Evolutionary conservation across 2,888 invertebrate species (phyloP), one percentile per base, ranked within the genome.

Genomic region (Acanthosoma haemorrhoidale): DNA sequence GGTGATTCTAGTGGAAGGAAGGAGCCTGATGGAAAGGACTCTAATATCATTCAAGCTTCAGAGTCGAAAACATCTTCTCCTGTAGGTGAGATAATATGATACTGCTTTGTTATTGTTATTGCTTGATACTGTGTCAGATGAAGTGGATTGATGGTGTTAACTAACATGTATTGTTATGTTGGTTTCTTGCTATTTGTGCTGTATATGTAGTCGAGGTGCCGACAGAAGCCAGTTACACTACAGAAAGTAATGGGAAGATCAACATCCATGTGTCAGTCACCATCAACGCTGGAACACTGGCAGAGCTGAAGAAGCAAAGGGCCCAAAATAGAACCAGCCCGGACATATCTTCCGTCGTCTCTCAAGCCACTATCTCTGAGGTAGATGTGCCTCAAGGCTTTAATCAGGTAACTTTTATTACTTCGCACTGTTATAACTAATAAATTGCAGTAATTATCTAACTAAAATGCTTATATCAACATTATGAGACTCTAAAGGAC

Each of bases 301-400:
- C 95, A 68, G 95, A 96, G 81, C 83, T 96, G 80, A 96, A 96
- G 83, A 94, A 94, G 80, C 94, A 95, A 79, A 85, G 96, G 74
- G 87, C 92, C 73, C 91, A 91, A 77, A 91, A 89, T 76, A 84
- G 92, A 76, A 88, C 87, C 57, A 71, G 74, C 38, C 73, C 75
- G 9, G 75, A 74, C 29, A 67, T 72, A 13, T 68, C 72, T n/a
- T 72, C 72, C 31, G 68, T 72, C 6, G 60, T 68, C n/a, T 74
- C 66, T 57, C 73, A 66, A 43, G 70, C 71, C 11, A 71, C 66
- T 0, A 67, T 72, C 31, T 69, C 72, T n/a, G 71, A 71, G 39
- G 64, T 57, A 4, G 73, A 70, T 57, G 63, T 21, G 6, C 63
- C 68, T 3, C 68, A 66, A 13, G 41, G 38, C 31, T 71, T 67